phyloP scores from a whole-genome alignment of 2,888 invertebrate genomes.

The Margaritifera margaritifera region DNA sequence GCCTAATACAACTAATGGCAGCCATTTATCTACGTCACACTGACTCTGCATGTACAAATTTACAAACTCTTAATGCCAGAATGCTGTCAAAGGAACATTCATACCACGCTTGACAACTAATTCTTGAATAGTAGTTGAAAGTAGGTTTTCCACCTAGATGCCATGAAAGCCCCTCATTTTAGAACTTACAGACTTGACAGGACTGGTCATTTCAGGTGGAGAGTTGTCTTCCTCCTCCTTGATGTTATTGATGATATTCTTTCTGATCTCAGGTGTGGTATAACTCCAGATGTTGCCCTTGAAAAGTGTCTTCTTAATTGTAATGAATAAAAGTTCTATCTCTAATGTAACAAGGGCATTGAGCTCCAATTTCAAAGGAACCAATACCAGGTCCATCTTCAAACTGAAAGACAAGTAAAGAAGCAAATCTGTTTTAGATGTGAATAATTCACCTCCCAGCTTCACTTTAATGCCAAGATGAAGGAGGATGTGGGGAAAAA shows the following conservation, averaged over 20 bases:
- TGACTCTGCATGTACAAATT: too few relatives aligned
- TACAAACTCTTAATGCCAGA: too few relatives aligned
- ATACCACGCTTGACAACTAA: too few relatives aligned
- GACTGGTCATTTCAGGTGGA: constrained; percentile 12
- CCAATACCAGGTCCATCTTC: constrained; percentile 14
- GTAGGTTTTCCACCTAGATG: too few relatives aligned
- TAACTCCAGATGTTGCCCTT: constrained; percentile 12
- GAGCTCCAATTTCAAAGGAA: constrained; percentile 16
- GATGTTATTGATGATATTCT: constrained; percentile 22
- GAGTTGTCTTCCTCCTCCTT: constrained; percentile 22
- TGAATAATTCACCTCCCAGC: too few relatives aligned
- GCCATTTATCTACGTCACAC: too few relatives aligned
- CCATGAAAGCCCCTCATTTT: background rate
- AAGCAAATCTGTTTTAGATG: background rate
- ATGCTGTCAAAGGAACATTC: too few relatives aligned
- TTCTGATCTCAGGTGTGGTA: constrained; percentile 15
- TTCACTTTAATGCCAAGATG: too few relatives aligned
- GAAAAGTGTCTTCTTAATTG: constrained; percentile 16
- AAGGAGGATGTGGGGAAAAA: too few relatives aligned
- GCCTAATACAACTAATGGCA: too few relatives aligned
- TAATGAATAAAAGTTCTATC: constrained; percentile 3
- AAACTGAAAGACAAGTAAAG: constrained; percentile 9
- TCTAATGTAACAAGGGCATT: constrained; percentile 21
- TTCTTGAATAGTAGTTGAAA: too few relatives aligned
- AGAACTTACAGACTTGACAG: constrained; percentile 9